Evolutionary conservation across 1,140 invertebrate species (phyloP).

Genomic region (Patella vulgata): DNA sequence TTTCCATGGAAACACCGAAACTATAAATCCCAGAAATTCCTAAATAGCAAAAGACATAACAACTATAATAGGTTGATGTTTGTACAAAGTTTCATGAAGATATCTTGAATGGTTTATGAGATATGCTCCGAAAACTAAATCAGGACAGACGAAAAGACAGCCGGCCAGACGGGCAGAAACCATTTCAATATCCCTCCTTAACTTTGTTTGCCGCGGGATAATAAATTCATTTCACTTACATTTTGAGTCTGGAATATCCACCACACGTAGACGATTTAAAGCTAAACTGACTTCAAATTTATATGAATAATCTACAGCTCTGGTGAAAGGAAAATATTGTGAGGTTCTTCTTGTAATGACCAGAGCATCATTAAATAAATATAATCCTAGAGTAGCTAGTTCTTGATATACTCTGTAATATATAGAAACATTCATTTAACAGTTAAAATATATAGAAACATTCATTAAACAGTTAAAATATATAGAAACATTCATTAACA

Average conservation of each 20-base stretch:
- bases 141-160: too few species aligned
- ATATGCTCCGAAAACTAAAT: too few species aligned
- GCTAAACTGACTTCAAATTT: conserved; percentile 46
- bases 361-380: conserved; percentile 58
- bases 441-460: not conserved
- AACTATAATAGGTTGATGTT: too few species aligned
- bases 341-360: conserved; percentile 51
- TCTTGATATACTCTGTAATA: conserved; percentile 51
- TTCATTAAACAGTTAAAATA: not conserved
- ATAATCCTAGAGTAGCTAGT: conserved; percentile 51
- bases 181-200: too few species aligned
- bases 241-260: conserved; percentile 57
- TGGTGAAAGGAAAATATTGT: conserved; percentile 52
- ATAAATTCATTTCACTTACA: too few species aligned
- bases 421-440: not conserved
- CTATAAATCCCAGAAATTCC: too few species aligned
- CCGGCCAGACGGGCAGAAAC: too few species aligned
- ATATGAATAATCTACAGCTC: conserved; percentile 49
- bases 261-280: conserved; percentile 39
- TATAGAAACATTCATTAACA: not conserved
- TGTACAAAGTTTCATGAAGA: too few species aligned
- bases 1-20: too few species aligned
- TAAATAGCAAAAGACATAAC: too few species aligned
- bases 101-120: too few species aligned
- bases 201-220: too few species aligned